These are phyloP conservation scores for Eustalomyia histrio DNA, from an alignment of 2,888 invertebrate genomes.

Conservation along the genomic window DNA sequence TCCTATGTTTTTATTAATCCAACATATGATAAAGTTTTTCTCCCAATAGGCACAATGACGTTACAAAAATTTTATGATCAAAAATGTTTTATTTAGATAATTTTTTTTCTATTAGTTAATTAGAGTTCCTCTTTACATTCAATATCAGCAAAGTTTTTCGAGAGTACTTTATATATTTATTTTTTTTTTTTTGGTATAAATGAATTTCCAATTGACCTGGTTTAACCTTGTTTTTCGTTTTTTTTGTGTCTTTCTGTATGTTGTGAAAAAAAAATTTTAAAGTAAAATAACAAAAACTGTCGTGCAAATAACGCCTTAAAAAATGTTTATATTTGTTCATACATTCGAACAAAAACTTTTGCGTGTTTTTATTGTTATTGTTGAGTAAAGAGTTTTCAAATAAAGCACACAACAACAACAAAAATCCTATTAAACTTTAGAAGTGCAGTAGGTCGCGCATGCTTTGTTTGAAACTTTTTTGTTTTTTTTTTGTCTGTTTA, in stretches of 20 bases:
- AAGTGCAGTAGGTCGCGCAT: constrained; percentile 64
- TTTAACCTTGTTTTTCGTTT: constrained; percentile 45
- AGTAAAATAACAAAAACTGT: constrained; percentile 34
- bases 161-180: neutral
- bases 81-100: too few relatives aligned
- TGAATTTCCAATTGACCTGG: constrained; percentile 58
- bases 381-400: constrained; percentile 18
- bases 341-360: constrained; percentile 9
- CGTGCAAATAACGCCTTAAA: constrained; percentile 54
- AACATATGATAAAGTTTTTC: too few relatives aligned
- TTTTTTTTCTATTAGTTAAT: too few relatives aligned
- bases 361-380: constrained; percentile 24
- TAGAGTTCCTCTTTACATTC: too few relatives aligned
- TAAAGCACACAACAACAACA: neutral
- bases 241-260: constrained; percentile 5
- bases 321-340: constrained; percentile 35
- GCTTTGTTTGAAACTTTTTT: constrained; percentile 35
- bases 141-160: neutral
- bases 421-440: constrained; percentile 35
- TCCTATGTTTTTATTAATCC: too few relatives aligned
- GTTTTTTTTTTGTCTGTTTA: constrained; percentile 15
- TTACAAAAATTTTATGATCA: too few relatives aligned
- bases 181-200: constrained; percentile 12
- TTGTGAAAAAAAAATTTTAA: neutral
- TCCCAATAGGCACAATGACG: too few relatives aligned